Evolutionary conservation across 1,140 invertebrate genomes (phyloP), one percentile per base, ranked within the genome.

Genomic region (Conus ventricosus): DNA sequence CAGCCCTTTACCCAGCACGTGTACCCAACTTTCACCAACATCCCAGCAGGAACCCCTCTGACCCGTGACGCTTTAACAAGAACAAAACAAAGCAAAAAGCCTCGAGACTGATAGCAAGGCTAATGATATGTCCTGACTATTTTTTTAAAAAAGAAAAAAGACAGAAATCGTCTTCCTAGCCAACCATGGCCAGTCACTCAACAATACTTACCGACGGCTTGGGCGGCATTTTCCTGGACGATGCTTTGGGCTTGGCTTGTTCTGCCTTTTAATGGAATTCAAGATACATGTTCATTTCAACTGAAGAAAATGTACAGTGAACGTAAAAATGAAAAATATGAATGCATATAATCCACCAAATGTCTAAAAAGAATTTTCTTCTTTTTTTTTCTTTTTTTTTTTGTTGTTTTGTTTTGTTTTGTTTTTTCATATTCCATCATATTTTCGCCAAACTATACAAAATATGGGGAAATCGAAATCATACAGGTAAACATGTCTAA

Each of bases 181-280:
- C 13, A 27, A 54, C 39, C 71, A 76, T 15, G n/a, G 27, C 20
- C 10, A 20, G 20, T 3, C 55, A 13, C 0, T 23, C 15, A 25
- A 25, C 39, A 5, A 25, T 75, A 78, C 85, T 75, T 87, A 87
- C 85, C n/a, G 85, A 87, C 0, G 71, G 85, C 51, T 5, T 67
- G 25, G 54, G 75, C 10, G 80, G 27, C 55, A 80, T 39, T 71
- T 78, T 78, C 71, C 81, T 86, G 80, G 84, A 51, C 20, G 84
- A 23, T n/a, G 60, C 55, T 85, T 87, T 80, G 20, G 76, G 82
- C 15, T 55, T 55, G 20, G 75, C 27, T 85, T 10, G 5, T 20
- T 83, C 27, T 7, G 15, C 80, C 81, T 82, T 53, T 67, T 54
- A 4, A 11, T 57, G 25, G 86, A 63, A 81, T 53, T 78, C 55